Evolutionary conservation across 2,888 invertebrate genomes (phyloP), one percentile per base, ranked within the genome.

Genomic region (Macrophya alboannulata): DNA sequence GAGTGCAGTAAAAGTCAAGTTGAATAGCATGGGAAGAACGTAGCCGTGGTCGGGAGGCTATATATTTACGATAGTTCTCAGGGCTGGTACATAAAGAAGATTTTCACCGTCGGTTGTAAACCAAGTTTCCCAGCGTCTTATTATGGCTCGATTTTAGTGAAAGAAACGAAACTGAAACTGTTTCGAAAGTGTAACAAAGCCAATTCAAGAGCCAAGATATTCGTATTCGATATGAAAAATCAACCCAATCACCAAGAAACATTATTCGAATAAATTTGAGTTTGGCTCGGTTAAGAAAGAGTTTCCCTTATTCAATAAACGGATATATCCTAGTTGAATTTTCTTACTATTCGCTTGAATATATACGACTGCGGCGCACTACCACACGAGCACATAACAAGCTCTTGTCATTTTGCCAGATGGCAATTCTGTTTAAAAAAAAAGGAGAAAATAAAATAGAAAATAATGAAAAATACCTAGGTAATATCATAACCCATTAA

Each of bases 1-100:
- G 3, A 15, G 55, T 55, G 43, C 59, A 43, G 81, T 81, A 91
- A 92, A 90, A 92, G 92, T 92, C 92, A 92, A 92, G 92, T 92
- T 92, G 91, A 92, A 92, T 92, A 90, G 89, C 92, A 92, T 91
- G 92, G 89, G 92, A 92, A 68, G 37, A 37, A 91, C 86, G 79
- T 48, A 77, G 40, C 85, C n/a, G 48, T 15, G 62, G 72, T 77
- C 65, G 55, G 25, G 40, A 74, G 85, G 62, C 17, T 81, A 62
- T 62, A 62, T 81, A 51, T 81, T 62, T 43, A 62, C 81, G 62
- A 59, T 62, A 62, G 59, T 81, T 81, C 62, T 81, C 81, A 81
- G 59, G 59, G 62, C 21, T 62, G 37, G 77, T 77, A 77, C n/a
- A n/a, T 55, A 77, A 77, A 77, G 77, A 77, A 51, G 77, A 77